These are phyloP conservation scores for Lymantria monacha DNA, from an alignment of 2,888 invertebrate genomes.

Conservation along the genomic window DNA sequence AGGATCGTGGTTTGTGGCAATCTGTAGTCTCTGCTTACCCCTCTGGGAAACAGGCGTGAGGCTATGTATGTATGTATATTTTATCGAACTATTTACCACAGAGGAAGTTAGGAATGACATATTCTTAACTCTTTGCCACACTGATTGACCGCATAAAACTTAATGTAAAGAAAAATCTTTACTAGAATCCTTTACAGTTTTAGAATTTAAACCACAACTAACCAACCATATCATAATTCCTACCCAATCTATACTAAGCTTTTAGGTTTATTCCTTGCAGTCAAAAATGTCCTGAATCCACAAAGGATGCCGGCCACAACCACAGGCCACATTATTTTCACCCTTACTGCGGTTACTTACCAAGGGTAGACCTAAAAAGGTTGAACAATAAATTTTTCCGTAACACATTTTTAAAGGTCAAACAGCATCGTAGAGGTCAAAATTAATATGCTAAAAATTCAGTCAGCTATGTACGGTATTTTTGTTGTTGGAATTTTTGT, in stretches of 20 bases:
- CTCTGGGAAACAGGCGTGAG: too few relatives aligned
- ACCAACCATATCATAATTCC: background rate
- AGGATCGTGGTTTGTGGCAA: too few relatives aligned
- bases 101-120: too few relatives aligned
- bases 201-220: too few relatives aligned
- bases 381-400: conserved; percentile 24
- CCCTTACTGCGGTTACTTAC: conserved; percentile 13
- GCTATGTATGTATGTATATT: too few relatives aligned
- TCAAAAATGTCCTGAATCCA: conserved; percentile 14
- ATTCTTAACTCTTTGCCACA: too few relatives aligned
- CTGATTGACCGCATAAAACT: too few relatives aligned
- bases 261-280: background rate
- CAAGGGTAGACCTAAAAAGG: conserved; percentile 15
- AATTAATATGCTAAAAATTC: conserved; percentile 10
- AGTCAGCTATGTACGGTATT: background rate
- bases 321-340: conserved; percentile 14
- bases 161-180: too few relatives aligned
- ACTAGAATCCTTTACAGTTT: too few relatives aligned
- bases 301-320: conserved; percentile 21
- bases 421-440: conserved; percentile 6
- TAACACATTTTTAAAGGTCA: conserved; percentile 19
- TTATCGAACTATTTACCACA: too few relatives aligned
- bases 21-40: too few relatives aligned
- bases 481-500: background rate
- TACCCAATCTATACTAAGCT: background rate